phyloP scores from a whole-genome alignment of 2,113 vertebrate genomes.

The Halichoeres trimaculatus region DNA sequence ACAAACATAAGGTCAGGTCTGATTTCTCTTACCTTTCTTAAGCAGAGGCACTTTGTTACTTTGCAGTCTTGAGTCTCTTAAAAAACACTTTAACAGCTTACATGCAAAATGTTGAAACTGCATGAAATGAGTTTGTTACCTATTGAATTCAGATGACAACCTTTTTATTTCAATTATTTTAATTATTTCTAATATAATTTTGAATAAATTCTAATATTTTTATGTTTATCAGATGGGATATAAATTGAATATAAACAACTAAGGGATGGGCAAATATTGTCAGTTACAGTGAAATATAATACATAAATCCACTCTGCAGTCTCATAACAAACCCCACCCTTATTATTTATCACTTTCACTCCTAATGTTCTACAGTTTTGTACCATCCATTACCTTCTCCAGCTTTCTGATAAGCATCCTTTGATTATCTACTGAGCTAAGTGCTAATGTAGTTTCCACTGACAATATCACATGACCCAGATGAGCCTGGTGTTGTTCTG shows the following conservation, averaged over 20 bases:
- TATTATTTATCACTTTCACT: neutral
- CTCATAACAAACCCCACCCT: neutral
- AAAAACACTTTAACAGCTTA: neutral
- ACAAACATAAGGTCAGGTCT: constrained; percentile 83
- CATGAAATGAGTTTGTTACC: neutral
- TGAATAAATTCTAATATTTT: too few relatives aligned
- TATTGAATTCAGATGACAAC: neutral
- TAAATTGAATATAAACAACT: neutral
- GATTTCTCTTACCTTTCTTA: constrained; percentile 39
- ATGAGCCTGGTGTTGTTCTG: constrained; percentile 9
- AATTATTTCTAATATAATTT: too few relatives aligned
- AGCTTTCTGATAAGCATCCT: neutral
- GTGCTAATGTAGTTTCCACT: constrained; percentile 14
- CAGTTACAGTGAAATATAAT: neutral
- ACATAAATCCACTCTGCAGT: neutral
- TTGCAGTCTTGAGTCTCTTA: neutral
- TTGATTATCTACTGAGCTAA: constrained; percentile 9
- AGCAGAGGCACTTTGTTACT: constrained; percentile 1
- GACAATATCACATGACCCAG: constrained; percentile 2
- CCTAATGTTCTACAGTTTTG: neutral
- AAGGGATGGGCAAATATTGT: neutral
- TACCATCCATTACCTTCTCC: neutral
- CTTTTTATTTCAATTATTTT: neutral
- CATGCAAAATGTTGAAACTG: neutral
- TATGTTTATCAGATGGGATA: neutral